Conservation (phyloP, 2,113 vertebrate species). For the Columba janthina region DNA sequence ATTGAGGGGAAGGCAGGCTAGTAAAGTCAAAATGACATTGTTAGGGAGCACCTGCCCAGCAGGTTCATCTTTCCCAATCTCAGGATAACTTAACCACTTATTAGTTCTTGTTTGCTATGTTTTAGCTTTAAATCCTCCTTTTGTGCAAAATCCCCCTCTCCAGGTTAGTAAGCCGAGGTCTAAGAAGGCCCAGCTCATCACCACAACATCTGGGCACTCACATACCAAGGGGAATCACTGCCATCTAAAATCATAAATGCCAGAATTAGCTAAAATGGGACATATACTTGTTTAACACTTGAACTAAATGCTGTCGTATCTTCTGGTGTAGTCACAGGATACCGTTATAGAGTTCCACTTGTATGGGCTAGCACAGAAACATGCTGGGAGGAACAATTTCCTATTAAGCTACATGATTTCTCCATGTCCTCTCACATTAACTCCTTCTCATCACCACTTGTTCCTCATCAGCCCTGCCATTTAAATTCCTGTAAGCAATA, state of each 20-base stretch:
- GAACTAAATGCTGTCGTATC: background rate
- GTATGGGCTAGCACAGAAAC: background rate
- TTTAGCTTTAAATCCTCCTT: background rate
- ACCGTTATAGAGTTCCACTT: background rate
- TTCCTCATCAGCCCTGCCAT: background rate
- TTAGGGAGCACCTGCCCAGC: constrained; percentile 50
- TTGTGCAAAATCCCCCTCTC: background rate
- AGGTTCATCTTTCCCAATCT: background rate
- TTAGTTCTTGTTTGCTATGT: background rate
- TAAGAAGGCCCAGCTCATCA: background rate
- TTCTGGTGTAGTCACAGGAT: background rate
- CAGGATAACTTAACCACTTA: background rate
- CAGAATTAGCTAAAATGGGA: background rate
- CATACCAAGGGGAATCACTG: background rate
- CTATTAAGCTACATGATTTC: background rate
- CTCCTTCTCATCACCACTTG: constrained; percentile 1
- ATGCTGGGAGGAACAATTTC: background rate
- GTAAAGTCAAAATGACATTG: constrained; percentile 26
- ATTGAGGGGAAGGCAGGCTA: constrained; percentile 10
- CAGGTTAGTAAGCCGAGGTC: background rate
- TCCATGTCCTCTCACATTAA: background rate
- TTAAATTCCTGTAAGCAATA: background rate
- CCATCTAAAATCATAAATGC: background rate
- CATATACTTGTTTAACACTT: background rate
- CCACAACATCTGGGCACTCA: background rate